These are phyloP conservation scores for Caenorhabditis tropicalis DNA, from an alignment of 1,140 invertebrate genomes.

Conservation along the genomic window DNA sequence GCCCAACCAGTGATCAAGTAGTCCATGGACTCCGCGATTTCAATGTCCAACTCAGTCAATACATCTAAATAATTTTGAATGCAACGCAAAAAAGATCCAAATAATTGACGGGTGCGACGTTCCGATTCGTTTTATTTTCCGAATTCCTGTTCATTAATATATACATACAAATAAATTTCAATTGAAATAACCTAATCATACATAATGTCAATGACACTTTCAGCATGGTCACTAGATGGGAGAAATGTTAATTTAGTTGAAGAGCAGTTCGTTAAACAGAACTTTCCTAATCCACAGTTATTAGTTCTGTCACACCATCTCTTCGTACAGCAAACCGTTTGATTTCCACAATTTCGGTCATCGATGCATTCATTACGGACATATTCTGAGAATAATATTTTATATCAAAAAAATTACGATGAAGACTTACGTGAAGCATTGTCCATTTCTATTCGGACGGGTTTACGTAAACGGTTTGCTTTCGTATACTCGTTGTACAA, in stretches of 20 bases:
- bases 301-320: constrained; percentile 20
- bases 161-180: neutral
- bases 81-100: constrained; percentile 3
- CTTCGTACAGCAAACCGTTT: constrained; percentile 22
- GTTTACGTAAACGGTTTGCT: neutral
- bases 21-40: constrained; percentile 23
- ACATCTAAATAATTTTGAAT: constrained; percentile 10
- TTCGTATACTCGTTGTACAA: constrained; percentile 22
- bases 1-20: constrained; percentile 61
- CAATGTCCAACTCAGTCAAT: constrained; percentile 24
- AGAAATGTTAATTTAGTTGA: constrained; percentile 18
- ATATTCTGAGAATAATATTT: neutral
- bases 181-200: constrained; percentile 37
- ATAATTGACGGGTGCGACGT: neutral
- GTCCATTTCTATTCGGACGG: constrained; percentile 39
- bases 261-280: constrained; percentile 15
- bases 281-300: constrained; percentile 2
- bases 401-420: neutral
- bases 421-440: neutral
- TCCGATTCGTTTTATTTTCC: constrained; percentile 43
- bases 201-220: constrained; percentile 40
- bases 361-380: neutral
- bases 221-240: neutral
- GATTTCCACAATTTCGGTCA: constrained; percentile 8
- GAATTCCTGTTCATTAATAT: constrained; percentile 22